Base-by-base conservation (phyloP, 2,888 invertebrate species). In the Platycheirus albimanus region DNA sequence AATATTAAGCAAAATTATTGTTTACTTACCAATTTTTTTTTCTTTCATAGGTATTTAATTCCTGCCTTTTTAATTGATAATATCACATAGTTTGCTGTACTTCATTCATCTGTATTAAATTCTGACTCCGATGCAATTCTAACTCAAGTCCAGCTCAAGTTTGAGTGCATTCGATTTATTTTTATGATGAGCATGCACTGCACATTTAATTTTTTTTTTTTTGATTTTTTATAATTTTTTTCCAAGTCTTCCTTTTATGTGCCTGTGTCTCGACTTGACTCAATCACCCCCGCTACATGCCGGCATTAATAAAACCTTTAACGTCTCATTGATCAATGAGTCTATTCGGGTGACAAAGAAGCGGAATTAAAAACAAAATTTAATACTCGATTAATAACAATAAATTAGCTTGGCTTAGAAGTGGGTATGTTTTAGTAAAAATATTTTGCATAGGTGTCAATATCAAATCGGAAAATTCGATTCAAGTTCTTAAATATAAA, bases 231-330 rank as follows among this genome's bases (percentile, higher is more conserved):
- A 19, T 24, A 49, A 49, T n/a, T 51, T 8, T 33, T 33, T 8
- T 33, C 7, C 5, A 24, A 4, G 24, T 24, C 24, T 24, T 24
- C 24, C 24, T 24, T 52, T 47, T 36, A 2, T 17, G 15, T 10
- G 49, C 8, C 7, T 52, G 30, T 33, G 17, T 52, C 17, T 5
- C 17, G 30, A 33, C 2, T 1, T 13, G 19, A 11, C 20, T 41
- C 43, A 49, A 54, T 77, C 76, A 63, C 64, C 56, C 54, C 33
- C 71, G 17, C 64, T 56, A 11, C 33, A 54, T 54, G 43, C 70
- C 52, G 69, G 69, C 70, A 75, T 56, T 64, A 72, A 58, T 66
- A 58, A 66, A 61, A 72, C 56, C 75, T 52, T 69, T 61, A 69
- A 61, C 64, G 45, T 45, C 43, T 69, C 56, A 74, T 80, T 63